Evolutionary conservation across 2,888 invertebrate species (phyloP), one percentile per base, ranked within the genome.

Genomic region (Cheilosia impressa): DNA sequence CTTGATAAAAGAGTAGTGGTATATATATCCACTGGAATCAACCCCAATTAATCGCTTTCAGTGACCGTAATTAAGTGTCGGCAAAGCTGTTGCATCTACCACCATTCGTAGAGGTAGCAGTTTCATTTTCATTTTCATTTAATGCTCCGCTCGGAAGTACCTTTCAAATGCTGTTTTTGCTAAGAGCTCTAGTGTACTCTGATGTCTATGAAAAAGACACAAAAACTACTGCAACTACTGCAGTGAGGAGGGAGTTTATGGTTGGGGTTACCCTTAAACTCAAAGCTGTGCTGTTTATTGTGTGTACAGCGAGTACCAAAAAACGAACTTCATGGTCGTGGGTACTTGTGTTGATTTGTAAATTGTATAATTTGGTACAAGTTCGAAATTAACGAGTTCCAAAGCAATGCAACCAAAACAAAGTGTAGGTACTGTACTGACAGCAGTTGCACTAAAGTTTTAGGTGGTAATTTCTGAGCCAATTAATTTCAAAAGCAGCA

Each of bases 321-420:
- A 79, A 73, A 62, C 63, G 60, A 65, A 66, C 58, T 77, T 77
- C 58, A 72, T 72, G 76, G 77, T 66, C 50, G 53, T 24, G 47
- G 65, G 72, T 60, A 15, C 15, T 72, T 65, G 41, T 72, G 82
- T 82, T 82, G 82, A 82, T 82, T 82, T 77, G 82, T 82, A 77
- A 82, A 82, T 77, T 71, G 75, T 75, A 72, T 81, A 75, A 75
- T 68, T 63, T 66, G 65, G 71, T 65, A 69, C 62, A 81, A 81
- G 47, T 76, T 65, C 47, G 27, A 75, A 76, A 81, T 69, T 69
- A 81, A 69, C 43, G 75, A 81, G 68, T 57, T 58, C 31, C 63
- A 10, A 22, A 60, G 53, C 57, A 81, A 41, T 57, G 75, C 63
- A 76, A 58, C 75, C 52, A 24, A 58, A 69, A 75, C 43, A 55